A percentile compares a stretch with the other conserved stretches of the same genome.
These are phyloP conservation scores for Psittacara wagleri DNA, from an alignment of 2,113 vertebrate species.

Conservation along the genomic window DNA sequence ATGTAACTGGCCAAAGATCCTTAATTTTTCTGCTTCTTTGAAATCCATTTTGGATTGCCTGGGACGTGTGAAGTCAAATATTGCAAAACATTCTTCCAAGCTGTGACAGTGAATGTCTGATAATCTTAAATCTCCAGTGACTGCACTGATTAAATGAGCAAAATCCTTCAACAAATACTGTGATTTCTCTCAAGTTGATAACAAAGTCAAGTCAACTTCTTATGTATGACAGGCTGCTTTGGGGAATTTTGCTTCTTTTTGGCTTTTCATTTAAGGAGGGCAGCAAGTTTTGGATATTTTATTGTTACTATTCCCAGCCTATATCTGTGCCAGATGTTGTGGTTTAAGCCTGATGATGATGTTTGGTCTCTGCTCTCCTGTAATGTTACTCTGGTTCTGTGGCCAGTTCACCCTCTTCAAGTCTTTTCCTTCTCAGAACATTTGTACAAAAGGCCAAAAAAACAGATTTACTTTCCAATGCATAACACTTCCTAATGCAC, in stretches of 20 bases:
- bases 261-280: neutral
- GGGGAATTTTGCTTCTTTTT: neutral
- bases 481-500: neutral
- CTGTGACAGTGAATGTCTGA: neutral
- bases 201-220: neutral
- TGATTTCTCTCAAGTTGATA: neutral
- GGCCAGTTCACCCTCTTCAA: accelerated
- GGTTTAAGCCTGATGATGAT: neutral
- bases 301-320: neutral
- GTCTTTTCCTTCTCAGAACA: neutral
- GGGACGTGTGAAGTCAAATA: neutral
- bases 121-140: neutral
- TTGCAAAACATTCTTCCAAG: neutral
- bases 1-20: neutral
- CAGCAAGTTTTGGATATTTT: neutral
- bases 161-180: neutral
- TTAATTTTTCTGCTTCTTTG: neutral
- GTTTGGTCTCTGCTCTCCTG: neutral
- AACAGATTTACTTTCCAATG: neutral
- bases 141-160: neutral
- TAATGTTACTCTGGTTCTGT: neutral
- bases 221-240: neutral
- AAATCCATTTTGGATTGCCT: neutral
- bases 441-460: neutral
- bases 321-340: neutral